Evolutionary conservation across 2,113 vertebrate species (phyloP).

Genomic region (Gadus macrocephalus): DNA sequence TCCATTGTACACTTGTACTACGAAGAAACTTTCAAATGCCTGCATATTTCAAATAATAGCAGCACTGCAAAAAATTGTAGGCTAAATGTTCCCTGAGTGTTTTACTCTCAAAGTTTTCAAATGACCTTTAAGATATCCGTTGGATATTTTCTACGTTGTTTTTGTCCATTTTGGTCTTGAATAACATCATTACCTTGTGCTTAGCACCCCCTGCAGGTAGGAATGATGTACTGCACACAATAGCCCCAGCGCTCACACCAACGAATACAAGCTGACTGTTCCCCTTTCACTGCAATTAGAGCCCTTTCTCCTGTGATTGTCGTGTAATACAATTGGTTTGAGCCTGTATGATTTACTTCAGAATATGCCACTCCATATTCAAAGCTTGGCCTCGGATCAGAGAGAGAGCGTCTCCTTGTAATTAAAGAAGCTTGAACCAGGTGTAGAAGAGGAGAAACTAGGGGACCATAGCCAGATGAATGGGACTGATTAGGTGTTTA

Average conservation of each 20-base stretch:
- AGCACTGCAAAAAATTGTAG: constrained; percentile 46
- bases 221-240: constrained; percentile 59
- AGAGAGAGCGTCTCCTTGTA: constrained; percentile 68
- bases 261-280: constrained; percentile 52
- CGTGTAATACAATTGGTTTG: constrained; percentile 78
- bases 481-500: constrained; percentile 78
- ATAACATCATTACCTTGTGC: constrained; percentile 69
- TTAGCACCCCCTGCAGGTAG: constrained; percentile 78
- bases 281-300: constrained; percentile 75
- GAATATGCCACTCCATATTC: constrained; percentile 71
- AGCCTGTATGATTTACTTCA: constrained; percentile 70
- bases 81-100: constrained; percentile 55
- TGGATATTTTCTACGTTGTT: constrained; percentile 11
- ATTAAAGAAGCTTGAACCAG: constrained; percentile 75
- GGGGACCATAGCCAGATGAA: constrained; percentile 70
- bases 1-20: constrained; percentile 30
- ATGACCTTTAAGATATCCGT: constrained; percentile 42
- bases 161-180: not conserved
- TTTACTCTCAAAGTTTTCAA: constrained; percentile 42
- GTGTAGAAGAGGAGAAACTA: constrained; percentile 57
- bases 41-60: constrained; percentile 61
- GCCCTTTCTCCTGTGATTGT: constrained; percentile 78
- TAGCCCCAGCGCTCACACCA: constrained; percentile 31
- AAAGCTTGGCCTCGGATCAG: constrained; percentile 70
- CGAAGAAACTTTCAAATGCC: constrained; percentile 38